phyloP scores from a whole-genome alignment of 2,797 vertebrate species.

The Gadopsis bispinosus region DNA sequence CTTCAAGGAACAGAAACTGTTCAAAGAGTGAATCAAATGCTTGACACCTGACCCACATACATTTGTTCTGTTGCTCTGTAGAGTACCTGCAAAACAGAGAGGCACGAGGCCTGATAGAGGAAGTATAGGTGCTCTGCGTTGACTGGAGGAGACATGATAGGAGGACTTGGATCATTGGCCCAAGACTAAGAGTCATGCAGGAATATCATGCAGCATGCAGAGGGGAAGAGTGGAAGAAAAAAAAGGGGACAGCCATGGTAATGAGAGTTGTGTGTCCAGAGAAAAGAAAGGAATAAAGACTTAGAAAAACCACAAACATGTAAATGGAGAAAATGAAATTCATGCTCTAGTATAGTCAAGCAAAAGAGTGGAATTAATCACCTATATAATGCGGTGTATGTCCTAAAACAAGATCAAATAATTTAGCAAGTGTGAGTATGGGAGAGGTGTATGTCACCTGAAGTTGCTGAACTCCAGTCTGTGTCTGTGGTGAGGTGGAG shows the following conservation, averaged over 20 bases:
- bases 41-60: slow-evolving; percentile 37
- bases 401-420: background rate
- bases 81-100: slow-evolving; percentile 82
- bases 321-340: slow-evolving; percentile 25
- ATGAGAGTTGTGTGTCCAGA: slow-evolving; percentile 43
- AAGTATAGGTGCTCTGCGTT: slow-evolving; percentile 88
- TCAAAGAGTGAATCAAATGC: slow-evolving; percentile 27
- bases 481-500: slow-evolving; percentile 62
- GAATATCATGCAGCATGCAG: slow-evolving; percentile 76
- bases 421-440: background rate
- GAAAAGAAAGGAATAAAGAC: slow-evolving; percentile 15
- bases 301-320: slow-evolving; percentile 9
- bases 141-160: slow-evolving; percentile 86
- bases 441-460: slow-evolving; percentile 84
- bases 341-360: background rate
- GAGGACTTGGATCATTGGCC: slow-evolving; percentile 82
- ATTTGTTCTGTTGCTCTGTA: slow-evolving; percentile 42
- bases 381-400: background rate
- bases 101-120: slow-evolving; percentile 86
- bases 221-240: slow-evolving; percentile 46
- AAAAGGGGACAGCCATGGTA: slow-evolving; percentile 34
- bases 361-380: background rate
- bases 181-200: slow-evolving; percentile 86
- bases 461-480: slow-evolving; percentile 83
- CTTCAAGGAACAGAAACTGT: slow-evolving; percentile 21